These are phyloP conservation scores for Siderastrea radians DNA, from an alignment of 92 coral and sea anemone genomes.

Conservation along the genomic window DNA sequence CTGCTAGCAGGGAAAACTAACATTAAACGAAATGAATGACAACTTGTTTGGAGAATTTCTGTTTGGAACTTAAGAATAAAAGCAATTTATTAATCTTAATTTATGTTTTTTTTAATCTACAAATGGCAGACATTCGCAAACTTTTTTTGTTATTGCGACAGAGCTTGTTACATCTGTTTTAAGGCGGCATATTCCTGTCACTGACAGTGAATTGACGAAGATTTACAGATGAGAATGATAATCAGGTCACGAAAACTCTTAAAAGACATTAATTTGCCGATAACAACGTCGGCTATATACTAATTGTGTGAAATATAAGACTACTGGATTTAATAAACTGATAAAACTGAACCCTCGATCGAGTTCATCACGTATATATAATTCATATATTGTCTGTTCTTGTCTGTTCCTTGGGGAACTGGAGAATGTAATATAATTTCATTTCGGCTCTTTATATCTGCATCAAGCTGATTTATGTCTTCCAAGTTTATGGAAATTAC, in stretches of 20 bases:
- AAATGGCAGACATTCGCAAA: no score
- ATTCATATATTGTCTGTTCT: background rate
- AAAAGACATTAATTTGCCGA: background rate
- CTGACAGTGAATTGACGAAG: no score
- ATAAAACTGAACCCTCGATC: background rate
- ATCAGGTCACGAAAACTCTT: background rate
- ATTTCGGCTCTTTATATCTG: background rate
- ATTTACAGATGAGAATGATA: background rate
- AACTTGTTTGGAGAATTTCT: no score
- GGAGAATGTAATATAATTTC: background rate
- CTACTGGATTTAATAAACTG: background rate
- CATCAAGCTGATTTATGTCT: background rate
- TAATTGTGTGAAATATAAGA: background rate
- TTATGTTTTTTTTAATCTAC: no score
- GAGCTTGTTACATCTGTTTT: no score
- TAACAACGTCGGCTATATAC: background rate
- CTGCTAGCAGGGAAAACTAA: no score
- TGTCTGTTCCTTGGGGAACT: background rate
- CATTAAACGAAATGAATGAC: no score
- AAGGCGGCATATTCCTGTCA: no score
- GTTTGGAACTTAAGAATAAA: no score
- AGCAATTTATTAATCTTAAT: no score
- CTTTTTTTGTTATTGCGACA: no score
- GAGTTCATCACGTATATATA: background rate
- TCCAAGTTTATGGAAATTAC: background rate